Percentiles rank a stretch among this genome's conserved stretches.
Conservation (phyloP, 2,888 invertebrate genomes). For the Lasioglossum morio region DNA sequence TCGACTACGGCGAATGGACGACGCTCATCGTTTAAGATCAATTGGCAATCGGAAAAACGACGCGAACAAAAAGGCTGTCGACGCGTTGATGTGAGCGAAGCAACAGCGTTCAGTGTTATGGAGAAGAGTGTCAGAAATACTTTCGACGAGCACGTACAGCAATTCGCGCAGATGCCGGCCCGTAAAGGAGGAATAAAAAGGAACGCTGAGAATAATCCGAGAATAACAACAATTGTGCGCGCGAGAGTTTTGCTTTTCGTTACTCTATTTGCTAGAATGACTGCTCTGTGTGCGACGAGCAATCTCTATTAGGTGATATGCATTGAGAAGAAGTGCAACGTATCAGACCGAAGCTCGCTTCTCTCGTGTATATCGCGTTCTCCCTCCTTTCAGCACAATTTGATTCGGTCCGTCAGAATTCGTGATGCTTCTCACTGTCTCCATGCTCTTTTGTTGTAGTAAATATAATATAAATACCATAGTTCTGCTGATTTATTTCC, state of each 20-base stretch:
- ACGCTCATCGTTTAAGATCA: too few species aligned
- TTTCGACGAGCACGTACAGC: neutral
- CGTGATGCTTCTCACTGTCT: constrained; percentile 20
- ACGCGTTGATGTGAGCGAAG: neutral
- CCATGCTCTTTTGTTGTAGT: neutral
- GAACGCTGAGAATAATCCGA: constrained; percentile 44
- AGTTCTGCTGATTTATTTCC: neutral
- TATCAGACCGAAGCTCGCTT: constrained; percentile 55
- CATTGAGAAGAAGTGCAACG: constrained; percentile 67
- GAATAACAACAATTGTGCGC: constrained; percentile 47
- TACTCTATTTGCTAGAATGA: constrained; percentile 26
- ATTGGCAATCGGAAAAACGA: too few species aligned
- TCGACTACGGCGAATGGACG: neutral
- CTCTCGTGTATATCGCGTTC: constrained; percentile 45
- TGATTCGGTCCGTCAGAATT: constrained; percentile 36
- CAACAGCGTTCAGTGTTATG: neutral
- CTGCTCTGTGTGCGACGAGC: constrained; percentile 59
- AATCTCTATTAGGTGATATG: constrained; percentile 69
- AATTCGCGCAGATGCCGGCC: neutral
- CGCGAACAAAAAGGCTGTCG: neutral
- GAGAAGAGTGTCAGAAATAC: constrained; percentile 21
- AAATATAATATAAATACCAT: constrained; percentile 7
- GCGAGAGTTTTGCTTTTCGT: constrained; percentile 55
- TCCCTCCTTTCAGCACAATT: constrained; percentile 18
- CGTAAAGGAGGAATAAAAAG: constrained; percentile 24